Evolutionary conservation across 2,113 vertebrate genomes (phyloP), one percentile per base, ranked within the genome.

Genomic region (Hemichromis elongatus): DNA sequence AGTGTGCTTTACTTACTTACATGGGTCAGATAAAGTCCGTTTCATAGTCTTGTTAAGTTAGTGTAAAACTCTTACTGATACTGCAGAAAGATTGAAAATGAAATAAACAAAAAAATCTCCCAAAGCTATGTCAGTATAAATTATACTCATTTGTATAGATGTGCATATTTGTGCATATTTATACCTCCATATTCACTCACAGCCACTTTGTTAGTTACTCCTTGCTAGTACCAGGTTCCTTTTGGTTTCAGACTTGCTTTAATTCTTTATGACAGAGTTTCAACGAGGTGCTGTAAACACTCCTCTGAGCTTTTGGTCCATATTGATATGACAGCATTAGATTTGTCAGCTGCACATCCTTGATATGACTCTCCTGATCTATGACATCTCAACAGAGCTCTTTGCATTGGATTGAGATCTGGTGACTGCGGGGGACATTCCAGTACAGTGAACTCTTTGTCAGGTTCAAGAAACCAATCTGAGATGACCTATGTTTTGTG

Each of bases 11-110:
- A 73, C 54, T 54, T 90, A 84, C 91, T 54, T 90, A 84, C 91
- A 81, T 84, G 73, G 84, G 59, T 78, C 81, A 90, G 90, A 93
- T 93, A 85, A 90, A 89, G 79, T 73, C 47, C 54, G 87, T 89
- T 88, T 73, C 68, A 86, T 11, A 33, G 54, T 24, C 8, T 3
- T 14, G 30, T 66, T n/a, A 11, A 18, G 6, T 6, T n/a, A 9
- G 2, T 56, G 26, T 2, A 2, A 56, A 28, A 83, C 5, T 75
- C 53, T 77, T 28, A 77, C 26, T 59, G 54, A 3, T 59, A 12
- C 24, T 24, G 16, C 26, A 35, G 28, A 11, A 73, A 21, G 7
- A 75, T 2, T 8, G 12, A 53, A 0, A 21, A 10, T 6, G 13
- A 70, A 70, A 45, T 70, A 42, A 45, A 9, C 21, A 45, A 70